These are phyloP conservation scores for Belgica antarctica DNA, from an alignment of 2,888 invertebrate species.

Conservation along the genomic window DNA sequence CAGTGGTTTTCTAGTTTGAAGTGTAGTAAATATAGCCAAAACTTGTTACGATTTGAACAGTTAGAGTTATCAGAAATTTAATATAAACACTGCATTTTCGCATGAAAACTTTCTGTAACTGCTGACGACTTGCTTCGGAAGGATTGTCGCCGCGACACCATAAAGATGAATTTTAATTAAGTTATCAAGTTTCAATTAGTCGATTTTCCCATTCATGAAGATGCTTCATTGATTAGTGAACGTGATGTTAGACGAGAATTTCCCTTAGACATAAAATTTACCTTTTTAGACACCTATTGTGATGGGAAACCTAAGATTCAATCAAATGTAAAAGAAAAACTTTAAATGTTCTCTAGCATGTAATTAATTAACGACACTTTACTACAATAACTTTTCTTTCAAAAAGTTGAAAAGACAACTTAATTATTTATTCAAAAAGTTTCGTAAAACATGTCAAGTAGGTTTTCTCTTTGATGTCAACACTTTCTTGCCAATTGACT, in stretches of 20 bases:
- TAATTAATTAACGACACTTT: constrained; percentile 6
- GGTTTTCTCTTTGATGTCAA: neutral
- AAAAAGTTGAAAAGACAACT: too few species aligned
- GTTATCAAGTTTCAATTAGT: neutral
- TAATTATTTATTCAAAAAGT: constrained; percentile 5
- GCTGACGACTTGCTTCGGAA: too few species aligned
- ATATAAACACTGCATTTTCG: too few species aligned
- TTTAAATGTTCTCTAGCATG: neutral
- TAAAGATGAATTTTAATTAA: neutral
- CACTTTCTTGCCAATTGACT: neutral
- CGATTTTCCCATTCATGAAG: neutral
- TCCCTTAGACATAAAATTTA: constrained; percentile 11
- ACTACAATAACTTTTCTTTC: neutral
- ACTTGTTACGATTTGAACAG: too few species aligned
- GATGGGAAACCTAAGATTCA: neutral
- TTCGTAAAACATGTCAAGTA: neutral
- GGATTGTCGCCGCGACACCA: neutral
- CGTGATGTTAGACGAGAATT: constrained; percentile 9
- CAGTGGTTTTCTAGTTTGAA: too few species aligned
- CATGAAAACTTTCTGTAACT: too few species aligned
- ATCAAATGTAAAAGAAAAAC: neutral
- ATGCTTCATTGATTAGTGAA: constrained; percentile 6
- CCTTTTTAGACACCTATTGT: constrained; percentile 15
- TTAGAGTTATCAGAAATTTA: too few species aligned
- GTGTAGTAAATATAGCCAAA: too few species aligned